Conservation (phyloP, 2,113 vertebrate species). For the Xiphophorus couchianus region DNA sequence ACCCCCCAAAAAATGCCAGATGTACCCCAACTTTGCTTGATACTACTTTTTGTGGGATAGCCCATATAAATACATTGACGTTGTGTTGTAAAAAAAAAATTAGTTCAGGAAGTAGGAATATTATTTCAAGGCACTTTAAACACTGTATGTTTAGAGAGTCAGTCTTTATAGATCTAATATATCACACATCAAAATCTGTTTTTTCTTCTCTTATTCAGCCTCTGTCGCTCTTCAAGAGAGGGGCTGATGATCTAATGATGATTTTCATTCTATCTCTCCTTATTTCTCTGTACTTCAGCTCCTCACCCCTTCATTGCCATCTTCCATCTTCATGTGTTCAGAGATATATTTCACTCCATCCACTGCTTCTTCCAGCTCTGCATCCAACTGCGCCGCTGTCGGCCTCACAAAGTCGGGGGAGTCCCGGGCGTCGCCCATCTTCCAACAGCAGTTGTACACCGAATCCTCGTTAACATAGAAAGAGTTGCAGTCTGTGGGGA, state of each 20-base stretch:
- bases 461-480: conserved; percentile 73
- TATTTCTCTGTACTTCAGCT: background rate
- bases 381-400: conserved; percentile 61
- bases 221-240: background rate
- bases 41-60: too few species aligned
- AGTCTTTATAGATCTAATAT: background rate
- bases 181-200: conserved; percentile 25
- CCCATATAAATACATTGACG: too few species aligned
- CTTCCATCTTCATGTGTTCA: conserved; percentile 83
- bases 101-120: too few species aligned
- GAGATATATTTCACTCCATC: conserved; percentile 82
- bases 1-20: too few species aligned
- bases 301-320: conserved; percentile 83
- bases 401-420: conserved; percentile 66
- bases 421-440: conserved; percentile 60
- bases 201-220: background rate
- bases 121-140: too few species aligned
- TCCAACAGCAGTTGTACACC: conserved; percentile 71
- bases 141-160: background rate
- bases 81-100: background rate
- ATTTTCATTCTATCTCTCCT: background rate
- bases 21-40: too few species aligned
- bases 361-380: conserved; percentile 80
- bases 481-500: conserved; percentile 58
- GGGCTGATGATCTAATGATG: background rate